Evolutionary conservation across 1,140 invertebrate species (phyloP), one percentile per base, ranked within the genome.

Genomic region (Trichogramma pretiosum): DNA sequence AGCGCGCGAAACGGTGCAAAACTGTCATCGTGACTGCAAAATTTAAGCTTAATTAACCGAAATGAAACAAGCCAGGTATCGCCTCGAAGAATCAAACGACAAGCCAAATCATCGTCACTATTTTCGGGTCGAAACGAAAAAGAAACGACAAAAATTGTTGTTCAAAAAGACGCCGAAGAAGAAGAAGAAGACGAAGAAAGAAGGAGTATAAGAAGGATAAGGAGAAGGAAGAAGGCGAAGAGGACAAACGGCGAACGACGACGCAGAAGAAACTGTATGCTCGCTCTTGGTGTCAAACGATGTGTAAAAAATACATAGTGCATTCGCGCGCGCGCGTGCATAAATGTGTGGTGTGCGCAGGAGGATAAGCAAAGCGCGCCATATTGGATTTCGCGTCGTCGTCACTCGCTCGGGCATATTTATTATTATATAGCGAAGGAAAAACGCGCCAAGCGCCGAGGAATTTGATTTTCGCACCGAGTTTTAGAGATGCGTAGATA

Each of bases 301-400:
- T 33, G 48, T 41, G 41, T 50, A 35, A 50, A 50, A 50, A 30
- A 23, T 23, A 28, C 24, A 28, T 5, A 28, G 24, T 5, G 5
- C 11, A 5, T 28, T 11, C 24, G 5, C 24, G 24, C 5, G 24
- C 24, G 24, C 24, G 24, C 24, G 24, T 32, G 24, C 36, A n/a
- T n/a, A n/a, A n/a, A n/a, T n/a, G n/a, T n/a, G n/a, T n/a, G n/a
- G n/a, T n/a, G n/a, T n/a, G n/a, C n/a, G n/a, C n/a, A n/a, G n/a
- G n/a, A n/a, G n/a, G n/a, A n/a, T n/a, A n/a, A n/a, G n/a, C n/a
- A n/a, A n/a, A n/a, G 41, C 35, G 40, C 47, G 36, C 35, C 48
- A 39, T 50, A 50, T 50, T 50, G 48, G 35, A 50, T 50, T 39
- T 50, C 48, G n/a, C n/a, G n/a, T 26, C 23, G 38, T 35, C 42